Percentiles rank a stretch among this genome's conserved stretches.
phyloP scores from a whole-genome alignment of 2,113 vertebrate genomes.

The Apteryx mantelli region DNA sequence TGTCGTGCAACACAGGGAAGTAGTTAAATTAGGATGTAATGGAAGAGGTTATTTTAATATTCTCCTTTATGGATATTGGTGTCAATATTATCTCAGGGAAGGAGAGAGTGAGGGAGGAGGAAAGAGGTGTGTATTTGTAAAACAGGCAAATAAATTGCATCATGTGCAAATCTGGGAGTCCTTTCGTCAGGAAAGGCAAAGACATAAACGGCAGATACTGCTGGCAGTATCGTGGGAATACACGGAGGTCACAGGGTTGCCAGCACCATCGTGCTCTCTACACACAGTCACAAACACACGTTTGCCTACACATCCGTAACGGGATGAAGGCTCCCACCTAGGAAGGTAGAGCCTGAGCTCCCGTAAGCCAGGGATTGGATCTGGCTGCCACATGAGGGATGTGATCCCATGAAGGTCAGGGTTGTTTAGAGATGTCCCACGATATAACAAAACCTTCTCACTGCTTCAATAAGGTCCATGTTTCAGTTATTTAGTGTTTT shows the following conservation, averaged over 20 bases:
- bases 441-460: background rate
- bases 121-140: background rate
- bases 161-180: background rate
- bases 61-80: slow-evolving; percentile 57
- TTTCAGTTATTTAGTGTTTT: background rate
- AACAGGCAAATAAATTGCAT: slow-evolving; percentile 21
- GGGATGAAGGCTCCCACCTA: background rate
- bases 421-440: background rate
- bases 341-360: background rate
- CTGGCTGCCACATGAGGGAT: background rate
- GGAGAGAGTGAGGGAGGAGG: background rate
- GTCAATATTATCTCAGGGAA: slow-evolving; percentile 51
- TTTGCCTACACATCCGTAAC: accelerated
- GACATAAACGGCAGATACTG: background rate
- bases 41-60: slow-evolving; percentile 56
- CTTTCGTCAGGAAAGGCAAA: background rate
- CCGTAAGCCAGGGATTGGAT: background rate
- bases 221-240: background rate
- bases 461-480: background rate
- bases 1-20: background rate
- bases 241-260: accelerated
- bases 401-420: background rate
- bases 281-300: background rate
- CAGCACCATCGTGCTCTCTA: accelerated
- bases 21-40: slow-evolving; percentile 65